A percentile compares a stretch with the other conserved stretches of the same genome.
Evolutionary conservation across 2,113 vertebrate genomes (phyloP).

Genomic region (Tenebrosternarchus preto): DNA sequence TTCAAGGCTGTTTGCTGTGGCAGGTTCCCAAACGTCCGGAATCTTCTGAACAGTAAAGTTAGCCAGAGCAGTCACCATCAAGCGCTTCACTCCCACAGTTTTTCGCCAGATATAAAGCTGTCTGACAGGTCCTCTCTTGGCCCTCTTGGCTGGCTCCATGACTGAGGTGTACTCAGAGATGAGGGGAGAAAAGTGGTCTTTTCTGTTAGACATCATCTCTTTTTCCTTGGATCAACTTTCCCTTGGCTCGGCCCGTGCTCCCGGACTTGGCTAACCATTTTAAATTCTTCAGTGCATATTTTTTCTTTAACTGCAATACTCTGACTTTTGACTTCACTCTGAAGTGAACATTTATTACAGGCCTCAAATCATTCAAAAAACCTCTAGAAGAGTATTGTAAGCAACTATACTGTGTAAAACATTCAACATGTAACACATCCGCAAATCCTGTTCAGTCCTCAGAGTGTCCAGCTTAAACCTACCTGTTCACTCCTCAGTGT

Average conservation of each 20-base stretch:
- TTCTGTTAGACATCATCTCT: conserved; percentile 18
- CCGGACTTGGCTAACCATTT: conserved; percentile 14
- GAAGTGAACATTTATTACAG: background rate
- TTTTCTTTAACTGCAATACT: background rate
- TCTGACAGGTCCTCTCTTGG: conserved; percentile 19
- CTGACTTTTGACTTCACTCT: background rate
- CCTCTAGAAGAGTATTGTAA: background rate
- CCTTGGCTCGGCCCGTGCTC: conserved; percentile 35
- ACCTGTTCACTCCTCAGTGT: too few species aligned
- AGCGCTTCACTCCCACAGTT: conserved; percentile 64
- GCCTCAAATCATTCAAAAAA: background rate
- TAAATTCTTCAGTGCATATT: conserved; percentile 4
- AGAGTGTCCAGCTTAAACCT: conserved; percentile 17
- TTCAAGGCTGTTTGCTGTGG: conserved; percentile 27
- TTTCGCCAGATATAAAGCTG: conserved; percentile 57
- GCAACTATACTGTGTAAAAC: too few species aligned
- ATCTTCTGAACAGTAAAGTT: conserved; percentile 68
- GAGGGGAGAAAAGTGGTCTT: conserved; percentile 1
- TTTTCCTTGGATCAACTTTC: conserved; percentile 35
- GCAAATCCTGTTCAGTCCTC: background rate
- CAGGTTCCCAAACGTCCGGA: conserved; percentile 65
- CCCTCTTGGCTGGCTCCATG: background rate
- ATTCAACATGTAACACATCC: too few species aligned
- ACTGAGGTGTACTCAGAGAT: conserved; percentile 32
- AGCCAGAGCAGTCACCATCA: conserved; percentile 67